phyloP scores from a whole-genome alignment of 2,113 vertebrate genomes.

The Rattus rattus region DNA sequence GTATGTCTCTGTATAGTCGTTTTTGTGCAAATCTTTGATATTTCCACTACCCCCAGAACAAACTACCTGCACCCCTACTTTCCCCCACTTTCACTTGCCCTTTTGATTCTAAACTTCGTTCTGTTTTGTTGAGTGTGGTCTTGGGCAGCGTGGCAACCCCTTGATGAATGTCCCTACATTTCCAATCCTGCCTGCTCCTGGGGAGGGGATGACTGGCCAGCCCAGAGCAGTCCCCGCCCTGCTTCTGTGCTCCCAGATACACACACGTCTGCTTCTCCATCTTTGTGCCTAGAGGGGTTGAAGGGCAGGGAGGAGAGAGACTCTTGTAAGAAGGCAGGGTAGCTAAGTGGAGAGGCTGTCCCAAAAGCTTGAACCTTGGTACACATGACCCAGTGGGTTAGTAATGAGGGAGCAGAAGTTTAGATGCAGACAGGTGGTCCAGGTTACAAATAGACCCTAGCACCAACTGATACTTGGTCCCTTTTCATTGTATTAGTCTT shows the following conservation, averaged over 20 bases:
- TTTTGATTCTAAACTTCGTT: neutral
- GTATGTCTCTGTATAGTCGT: neutral
- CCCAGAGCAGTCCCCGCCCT: neutral
- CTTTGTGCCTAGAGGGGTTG: neutral
- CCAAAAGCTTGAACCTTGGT: neutral
- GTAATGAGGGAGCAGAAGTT: neutral
- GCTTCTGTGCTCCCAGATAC: neutral
- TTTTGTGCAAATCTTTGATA: neutral
- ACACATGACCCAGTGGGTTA: neutral
- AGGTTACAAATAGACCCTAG: neutral
- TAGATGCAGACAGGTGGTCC: neutral
- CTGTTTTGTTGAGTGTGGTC: neutral
- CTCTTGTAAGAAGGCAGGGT: neutral
- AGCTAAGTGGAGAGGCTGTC: neutral
- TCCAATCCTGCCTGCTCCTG: neutral
- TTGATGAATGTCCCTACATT: neutral
- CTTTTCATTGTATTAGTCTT: constrained; percentile 33
- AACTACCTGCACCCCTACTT: neutral
- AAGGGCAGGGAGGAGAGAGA: neutral
- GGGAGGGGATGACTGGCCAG: neutral
- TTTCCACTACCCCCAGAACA: neutral
- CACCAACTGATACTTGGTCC: neutral
- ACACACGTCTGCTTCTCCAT: neutral
- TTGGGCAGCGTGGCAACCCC: neutral
- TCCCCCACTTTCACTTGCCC: neutral